A percentile compares a stretch with the other conserved stretches of the same genome.
Evolutionary conservation across 2,888 invertebrate genomes (phyloP).

Genomic region (Apotomis betuletana): DNA sequence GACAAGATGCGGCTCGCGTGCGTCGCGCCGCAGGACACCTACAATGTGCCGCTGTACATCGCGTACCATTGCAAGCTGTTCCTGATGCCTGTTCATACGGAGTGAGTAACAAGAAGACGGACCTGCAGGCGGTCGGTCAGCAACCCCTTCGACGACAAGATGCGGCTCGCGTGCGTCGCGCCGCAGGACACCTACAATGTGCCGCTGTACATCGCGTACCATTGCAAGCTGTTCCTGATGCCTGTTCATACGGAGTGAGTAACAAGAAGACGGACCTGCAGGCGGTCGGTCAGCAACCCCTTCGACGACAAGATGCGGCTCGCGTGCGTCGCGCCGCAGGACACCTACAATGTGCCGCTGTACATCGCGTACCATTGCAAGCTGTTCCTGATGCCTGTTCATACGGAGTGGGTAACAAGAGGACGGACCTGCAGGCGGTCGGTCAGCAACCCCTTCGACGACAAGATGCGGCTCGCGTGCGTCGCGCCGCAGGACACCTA

Average conservation of each 20-base stretch:
- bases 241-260: slow-evolving; percentile 88
- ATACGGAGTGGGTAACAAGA: slow-evolving; percentile 88
- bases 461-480: slow-evolving; percentile 88
- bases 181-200: slow-evolving; percentile 89
- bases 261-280: slow-evolving; percentile 88
- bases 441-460: slow-evolving; percentile 89
- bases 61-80: slow-evolving; percentile 92
- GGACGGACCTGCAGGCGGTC: slow-evolving; percentile 87
- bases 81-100: slow-evolving; percentile 88
- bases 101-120: slow-evolving; percentile 87
- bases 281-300: slow-evolving; percentile 87
- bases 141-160: slow-evolving; percentile 90
- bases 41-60: slow-evolving; percentile 89
- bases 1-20: slow-evolving; percentile 88
- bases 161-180: slow-evolving; percentile 88
- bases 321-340: slow-evolving; percentile 88
- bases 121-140: slow-evolving; percentile 86
- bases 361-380: slow-evolving; percentile 92
- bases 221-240: slow-evolving; percentile 89
- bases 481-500: slow-evolving; percentile 89
- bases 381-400: slow-evolving; percentile 88
- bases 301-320: slow-evolving; percentile 89
- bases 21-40: slow-evolving; percentile 88
- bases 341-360: slow-evolving; percentile 89
- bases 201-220: slow-evolving; percentile 91